Percentiles rank a stretch among this genome's conserved stretches.
These are phyloP conservation scores for Polypedilum pembai DNA, from an alignment of 1,140 invertebrate genomes.

Conservation along the genomic window DNA sequence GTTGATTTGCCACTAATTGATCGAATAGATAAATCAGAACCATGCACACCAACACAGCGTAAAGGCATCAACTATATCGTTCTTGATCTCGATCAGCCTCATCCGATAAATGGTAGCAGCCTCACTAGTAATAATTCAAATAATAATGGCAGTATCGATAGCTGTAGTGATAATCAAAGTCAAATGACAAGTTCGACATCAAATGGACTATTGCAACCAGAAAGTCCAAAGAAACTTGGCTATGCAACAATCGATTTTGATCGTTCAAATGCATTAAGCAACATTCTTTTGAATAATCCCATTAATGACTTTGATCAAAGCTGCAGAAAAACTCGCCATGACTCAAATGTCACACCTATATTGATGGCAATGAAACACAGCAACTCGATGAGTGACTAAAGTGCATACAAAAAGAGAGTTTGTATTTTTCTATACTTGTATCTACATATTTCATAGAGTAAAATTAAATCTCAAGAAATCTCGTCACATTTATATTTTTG, in stretches of 20 bases:
- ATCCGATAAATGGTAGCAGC: slow-evolving; percentile 40
- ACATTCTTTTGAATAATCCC: slow-evolving; percentile 46
- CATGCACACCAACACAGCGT: slow-evolving; percentile 28
- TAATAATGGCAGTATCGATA: slow-evolving; percentile 36
- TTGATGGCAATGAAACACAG: slow-evolving; percentile 46
- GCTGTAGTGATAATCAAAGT: slow-evolving; percentile 40
- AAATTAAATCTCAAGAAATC: background rate
- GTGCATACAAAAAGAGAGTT: slow-evolving; percentile 34
- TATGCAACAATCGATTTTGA: slow-evolving; percentile 93
- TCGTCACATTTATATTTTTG: too few relatives aligned
- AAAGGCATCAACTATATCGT: slow-evolving; percentile 39
- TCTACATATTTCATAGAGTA: background rate
- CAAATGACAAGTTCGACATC: slow-evolving; percentile 31
- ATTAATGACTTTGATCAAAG: slow-evolving; percentile 46
- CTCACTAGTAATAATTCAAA: slow-evolving; percentile 34
- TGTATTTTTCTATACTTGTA: background rate
- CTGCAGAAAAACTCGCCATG: slow-evolving; percentile 55
- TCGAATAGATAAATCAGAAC: slow-evolving; percentile 29
- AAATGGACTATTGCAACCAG: slow-evolving; percentile 41
- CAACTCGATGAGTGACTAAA: slow-evolving; percentile 53
- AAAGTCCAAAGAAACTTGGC: slow-evolving; percentile 53
- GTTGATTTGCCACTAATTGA: slow-evolving; percentile 21
- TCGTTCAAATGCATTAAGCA: slow-evolving; percentile 80
- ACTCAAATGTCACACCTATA: slow-evolving; percentile 48
- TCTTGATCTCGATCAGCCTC: slow-evolving; percentile 40